Evolutionary conservation across 2,888 invertebrate genomes (phyloP), one percentile per base, ranked within the genome.

Genomic region (Lycophotia porphyrea): DNA sequence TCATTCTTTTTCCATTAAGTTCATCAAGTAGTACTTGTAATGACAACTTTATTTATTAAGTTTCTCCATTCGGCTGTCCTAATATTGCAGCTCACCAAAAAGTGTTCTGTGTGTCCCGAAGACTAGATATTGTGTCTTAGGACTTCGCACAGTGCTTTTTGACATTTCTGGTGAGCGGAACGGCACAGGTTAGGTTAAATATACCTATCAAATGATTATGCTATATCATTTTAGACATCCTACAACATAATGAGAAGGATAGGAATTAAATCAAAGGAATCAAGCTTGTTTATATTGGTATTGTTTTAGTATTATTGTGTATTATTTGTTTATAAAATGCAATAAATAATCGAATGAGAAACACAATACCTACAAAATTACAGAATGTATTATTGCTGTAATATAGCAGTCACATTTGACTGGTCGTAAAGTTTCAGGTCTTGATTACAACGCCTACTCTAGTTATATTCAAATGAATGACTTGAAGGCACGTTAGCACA

Each of bases 291-390:
- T n/a, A n/a, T 13, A 36, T 63, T 61, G 27, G 55, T 8, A 58
- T 27, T 18, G 27, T 58, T 31, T 0, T 1, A 58, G 7, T 58
- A 31, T 31, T 34, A 34, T 39, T 52, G 2, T 39, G n/a, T 39
- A n/a, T 31, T 31, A 31, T 58, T 58, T 58, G 58, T 31, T 58
- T 21, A 31, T 31, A 21, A 9, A 58, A 31, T 58, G 18, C 31
- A 34, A 60, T 34, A 34, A 34, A 11, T n/a, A 58, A 2, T 11
- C 5, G 21, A 71, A 55, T 55, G 2, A 36, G n/a, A n/a, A 31
- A 74, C 15, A 74, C 21, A 34, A 78, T 13, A 34, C 4, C n/a
- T 42, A 47, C 2, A 49, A 69, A n/a, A 31, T 11, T 11, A 39
- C 27, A 39, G 18, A 9, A 24, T 24, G 11, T 9, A 2, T 4